A percentile compares a stretch with the other conserved stretches of the same genome.
Evolutionary conservation across 2,888 invertebrate genomes (phyloP).

Genomic region (Rhaphigaster nebulosa): DNA sequence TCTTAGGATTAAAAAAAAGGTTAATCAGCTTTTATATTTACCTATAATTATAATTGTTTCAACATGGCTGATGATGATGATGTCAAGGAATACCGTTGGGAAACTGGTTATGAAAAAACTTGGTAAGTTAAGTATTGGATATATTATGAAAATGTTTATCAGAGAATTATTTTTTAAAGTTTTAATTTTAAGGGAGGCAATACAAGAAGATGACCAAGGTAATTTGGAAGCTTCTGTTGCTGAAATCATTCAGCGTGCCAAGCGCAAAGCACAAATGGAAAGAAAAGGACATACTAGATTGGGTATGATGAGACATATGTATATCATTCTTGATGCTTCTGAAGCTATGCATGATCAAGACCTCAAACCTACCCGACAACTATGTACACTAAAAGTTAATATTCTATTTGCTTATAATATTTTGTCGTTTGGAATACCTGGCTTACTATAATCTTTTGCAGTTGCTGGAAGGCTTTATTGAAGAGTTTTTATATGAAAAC

Average conservation of each 20-base stretch:
- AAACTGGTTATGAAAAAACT: constrained; percentile 95
- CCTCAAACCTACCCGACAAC: constrained; percentile 91
- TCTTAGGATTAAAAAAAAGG: not conserved
- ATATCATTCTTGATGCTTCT: constrained; percentile 92
- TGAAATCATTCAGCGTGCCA: constrained; percentile 91
- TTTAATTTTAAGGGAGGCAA: constrained; percentile 82
- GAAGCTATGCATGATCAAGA: constrained; percentile 96
- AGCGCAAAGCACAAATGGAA: constrained; percentile 81
- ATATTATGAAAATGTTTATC: constrained; percentile 23
- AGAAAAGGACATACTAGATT: constrained; percentile 85
- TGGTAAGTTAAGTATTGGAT: constrained; percentile 74
- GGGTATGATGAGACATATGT: constrained; percentile 98
- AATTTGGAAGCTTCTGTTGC: constrained; percentile 90
- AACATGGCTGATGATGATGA: constrained; percentile 85
- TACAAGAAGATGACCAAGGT: constrained; percentile 96
- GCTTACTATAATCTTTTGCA: constrained; percentile 69
- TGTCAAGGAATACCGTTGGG: constrained; percentile 93
- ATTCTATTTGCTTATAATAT: constrained; percentile 3
- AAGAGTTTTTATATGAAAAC: constrained; percentile 98
- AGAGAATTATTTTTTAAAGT: not conserved
- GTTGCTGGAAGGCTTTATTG: constrained; percentile 92
- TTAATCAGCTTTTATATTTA: not conserved
- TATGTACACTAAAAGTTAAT: constrained; percentile 87
- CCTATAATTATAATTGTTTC: not conserved
- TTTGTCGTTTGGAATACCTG: constrained; percentile 52